These are phyloP conservation scores for Eumeta japonica DNA, from an alignment of 1,140 invertebrate species.

Conservation along the genomic window DNA sequence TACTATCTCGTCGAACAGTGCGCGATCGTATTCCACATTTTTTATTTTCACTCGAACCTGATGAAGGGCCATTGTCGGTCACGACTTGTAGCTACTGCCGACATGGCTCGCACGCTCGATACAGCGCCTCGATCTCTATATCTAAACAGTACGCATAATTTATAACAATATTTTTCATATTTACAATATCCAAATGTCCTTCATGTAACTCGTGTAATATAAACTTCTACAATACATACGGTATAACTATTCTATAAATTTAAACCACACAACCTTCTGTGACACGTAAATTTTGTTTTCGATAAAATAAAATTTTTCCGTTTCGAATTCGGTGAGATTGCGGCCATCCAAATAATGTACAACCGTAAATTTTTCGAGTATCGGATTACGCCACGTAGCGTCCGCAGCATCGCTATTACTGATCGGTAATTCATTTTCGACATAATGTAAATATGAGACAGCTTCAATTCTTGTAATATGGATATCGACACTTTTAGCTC, in stretches of 20 bases:
- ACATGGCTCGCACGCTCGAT: conserved; percentile 17
- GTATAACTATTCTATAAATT: conserved; percentile 37
- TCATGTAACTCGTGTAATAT: conserved; percentile 43
- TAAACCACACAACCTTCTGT: conserved; percentile 22
- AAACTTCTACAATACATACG: conserved; percentile 17
- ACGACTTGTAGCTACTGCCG: conserved; percentile 28
- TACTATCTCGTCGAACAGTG: too few relatives aligned
- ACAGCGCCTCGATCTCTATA: conserved; percentile 29
- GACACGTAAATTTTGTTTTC: conserved; percentile 12
- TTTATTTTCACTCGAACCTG: too few relatives aligned
- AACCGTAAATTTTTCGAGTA: conserved; percentile 17
- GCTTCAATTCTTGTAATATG: too few relatives aligned
- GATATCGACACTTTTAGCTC: too few relatives aligned
- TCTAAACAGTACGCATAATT: conserved; percentile 46
- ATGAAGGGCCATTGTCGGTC: too few relatives aligned
- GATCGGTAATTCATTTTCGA: conserved; percentile 12
- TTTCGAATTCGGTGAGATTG: conserved; percentile 5
- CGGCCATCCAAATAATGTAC: conserved; percentile 21
- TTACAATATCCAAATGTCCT: conserved; percentile 39
- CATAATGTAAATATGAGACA: too few relatives aligned
- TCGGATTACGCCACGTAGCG: conserved; percentile 13
- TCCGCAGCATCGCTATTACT: conserved; percentile 15
- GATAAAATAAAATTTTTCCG: conserved; percentile 16
- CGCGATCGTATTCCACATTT: too few relatives aligned
- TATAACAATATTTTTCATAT: conserved; percentile 47